Conservation (phyloP, 2,113 vertebrate species). For the Hypomesus transpacificus region DNA sequence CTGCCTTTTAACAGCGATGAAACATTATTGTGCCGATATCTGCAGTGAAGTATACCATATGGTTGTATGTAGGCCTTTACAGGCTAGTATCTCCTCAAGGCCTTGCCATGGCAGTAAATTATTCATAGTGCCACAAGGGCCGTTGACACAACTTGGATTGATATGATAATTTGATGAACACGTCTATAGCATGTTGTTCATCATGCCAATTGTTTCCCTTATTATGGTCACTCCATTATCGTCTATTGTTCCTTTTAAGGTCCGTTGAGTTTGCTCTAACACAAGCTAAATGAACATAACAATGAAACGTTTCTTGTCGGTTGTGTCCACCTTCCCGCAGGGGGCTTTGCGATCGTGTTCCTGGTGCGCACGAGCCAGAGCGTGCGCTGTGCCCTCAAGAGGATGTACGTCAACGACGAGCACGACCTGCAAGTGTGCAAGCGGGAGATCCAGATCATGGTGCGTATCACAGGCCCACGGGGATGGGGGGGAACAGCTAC, state of each 20-base stretch:
- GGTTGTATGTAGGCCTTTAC: too few species aligned
- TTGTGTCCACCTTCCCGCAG: slow-evolving; percentile 56
- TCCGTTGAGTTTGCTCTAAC: too few species aligned
- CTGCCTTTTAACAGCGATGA: not conserved
- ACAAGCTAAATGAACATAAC: not conserved
- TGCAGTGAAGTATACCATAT: too few species aligned
- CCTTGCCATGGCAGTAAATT: not conserved
- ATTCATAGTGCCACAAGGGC: slow-evolving; percentile 6
- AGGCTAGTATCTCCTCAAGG: not conserved
- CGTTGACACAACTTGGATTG: not conserved
- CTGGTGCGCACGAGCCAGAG: slow-evolving; percentile 91
- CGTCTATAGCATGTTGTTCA: too few species aligned
- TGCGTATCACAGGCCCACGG: slow-evolving; percentile 63
- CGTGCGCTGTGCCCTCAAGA: slow-evolving; percentile 92
- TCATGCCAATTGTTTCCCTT: too few species aligned
- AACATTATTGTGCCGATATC: not conserved
- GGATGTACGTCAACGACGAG: slow-evolving; percentile 99
- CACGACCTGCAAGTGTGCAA: slow-evolving; percentile 97
- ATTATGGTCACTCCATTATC: too few species aligned
- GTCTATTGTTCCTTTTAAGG: too few species aligned
- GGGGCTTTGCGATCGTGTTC: slow-evolving; percentile 96
- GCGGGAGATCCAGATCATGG: slow-evolving; percentile 97
- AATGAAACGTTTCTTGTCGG: not conserved
- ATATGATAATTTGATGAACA: not conserved
- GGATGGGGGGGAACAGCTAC: too few species aligned